Conservation (phyloP, 2,888 invertebrate genomes). For the Epistrophe eligans region DNA sequence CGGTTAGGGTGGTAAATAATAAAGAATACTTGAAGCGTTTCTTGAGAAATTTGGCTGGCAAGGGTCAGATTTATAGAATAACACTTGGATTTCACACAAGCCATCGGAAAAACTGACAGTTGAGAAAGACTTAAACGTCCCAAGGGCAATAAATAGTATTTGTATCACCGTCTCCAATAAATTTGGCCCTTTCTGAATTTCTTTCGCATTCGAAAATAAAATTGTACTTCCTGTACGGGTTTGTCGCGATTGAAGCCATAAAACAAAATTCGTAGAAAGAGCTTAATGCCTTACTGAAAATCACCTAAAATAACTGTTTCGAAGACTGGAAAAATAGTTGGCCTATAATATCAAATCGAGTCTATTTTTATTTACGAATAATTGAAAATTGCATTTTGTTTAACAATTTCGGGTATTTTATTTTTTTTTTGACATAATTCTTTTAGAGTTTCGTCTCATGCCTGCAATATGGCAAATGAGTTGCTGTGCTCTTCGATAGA, state of each 20-base stretch:
- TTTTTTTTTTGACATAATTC: neutral
- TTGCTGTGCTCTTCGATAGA: constrained; percentile 73
- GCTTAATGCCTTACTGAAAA: neutral
- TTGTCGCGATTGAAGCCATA: neutral
- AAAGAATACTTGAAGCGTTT: neutral
- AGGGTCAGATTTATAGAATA: too few species aligned
- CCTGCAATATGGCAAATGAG: constrained; percentile 76
- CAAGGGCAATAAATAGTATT: too few species aligned
- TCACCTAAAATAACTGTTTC: neutral
- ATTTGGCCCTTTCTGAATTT: neutral
- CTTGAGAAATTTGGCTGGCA: neutral
- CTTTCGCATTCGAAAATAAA: too few species aligned
- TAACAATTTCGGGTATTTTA: neutral
- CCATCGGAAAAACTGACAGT: too few species aligned
- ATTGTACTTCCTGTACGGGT: too few species aligned
- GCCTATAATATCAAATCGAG: too few species aligned
- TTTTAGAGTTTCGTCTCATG: constrained; percentile 78
- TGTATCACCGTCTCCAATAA: too few species aligned
- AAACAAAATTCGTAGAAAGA: neutral
- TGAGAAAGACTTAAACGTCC: too few species aligned
- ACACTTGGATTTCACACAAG: neutral
- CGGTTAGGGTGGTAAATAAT: neutral
- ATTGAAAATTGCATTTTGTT: neutral
- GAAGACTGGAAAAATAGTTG: neutral
- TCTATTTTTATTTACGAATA: neutral